Evolutionary conservation across 2,113 vertebrate species (phyloP).

Genomic region (Lucifuga dentata): DNA sequence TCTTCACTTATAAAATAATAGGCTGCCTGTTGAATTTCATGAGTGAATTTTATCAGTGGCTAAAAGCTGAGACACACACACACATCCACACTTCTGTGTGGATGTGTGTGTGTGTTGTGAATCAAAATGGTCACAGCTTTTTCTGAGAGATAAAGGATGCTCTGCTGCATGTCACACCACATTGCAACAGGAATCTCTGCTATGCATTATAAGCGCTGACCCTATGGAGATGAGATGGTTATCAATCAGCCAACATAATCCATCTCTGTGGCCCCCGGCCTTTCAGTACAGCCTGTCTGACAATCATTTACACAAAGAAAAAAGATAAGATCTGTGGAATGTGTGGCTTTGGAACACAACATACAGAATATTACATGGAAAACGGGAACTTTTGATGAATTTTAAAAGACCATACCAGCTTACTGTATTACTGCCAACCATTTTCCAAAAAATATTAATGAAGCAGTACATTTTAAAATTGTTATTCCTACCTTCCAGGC

Average conservation of each 20-base stretch:
- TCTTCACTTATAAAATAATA: no score
- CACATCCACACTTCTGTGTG: neutral
- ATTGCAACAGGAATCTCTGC: constrained; percentile 37
- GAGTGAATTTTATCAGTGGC: no score
- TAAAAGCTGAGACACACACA: no score
- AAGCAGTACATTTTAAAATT: no score
- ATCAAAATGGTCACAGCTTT: neutral
- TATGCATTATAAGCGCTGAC: constrained; percentile 35
- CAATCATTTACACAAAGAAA: constrained; percentile 44
- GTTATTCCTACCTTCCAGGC: no score
- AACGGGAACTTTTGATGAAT: no score
- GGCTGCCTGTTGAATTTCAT: no score
- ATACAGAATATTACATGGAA: no score
- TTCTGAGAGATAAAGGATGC: neutral
- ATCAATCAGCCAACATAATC: constrained; percentile 44
- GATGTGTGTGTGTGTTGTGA: constrained; percentile 1
- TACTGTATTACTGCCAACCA: no score
- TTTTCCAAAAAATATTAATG: no score
- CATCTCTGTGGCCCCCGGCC: constrained; percentile 21
- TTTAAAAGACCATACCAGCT: no score
- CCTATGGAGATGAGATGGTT: constrained; percentile 38
- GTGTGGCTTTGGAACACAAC: constrained; percentile 2
- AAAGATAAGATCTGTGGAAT: neutral
- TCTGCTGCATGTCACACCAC: constrained; percentile 22
- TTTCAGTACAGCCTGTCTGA: constrained; percentile 9